Evolutionary conservation across 1,140 invertebrate species (phyloP).

Genomic region (Portunus trituberculatus): DNA sequence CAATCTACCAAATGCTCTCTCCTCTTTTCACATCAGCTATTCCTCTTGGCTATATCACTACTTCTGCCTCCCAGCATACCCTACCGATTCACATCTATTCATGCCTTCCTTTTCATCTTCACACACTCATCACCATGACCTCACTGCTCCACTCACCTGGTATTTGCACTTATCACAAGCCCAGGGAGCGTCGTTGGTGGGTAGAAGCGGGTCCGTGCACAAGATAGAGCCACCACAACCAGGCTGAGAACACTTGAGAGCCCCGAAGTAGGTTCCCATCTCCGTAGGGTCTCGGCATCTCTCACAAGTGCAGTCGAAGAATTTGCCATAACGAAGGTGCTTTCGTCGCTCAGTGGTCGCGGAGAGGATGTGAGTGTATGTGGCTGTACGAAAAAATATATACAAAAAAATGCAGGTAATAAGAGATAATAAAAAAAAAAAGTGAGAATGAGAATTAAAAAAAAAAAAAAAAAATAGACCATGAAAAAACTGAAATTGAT

Average conservation of each 20-base stretch:
- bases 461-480: too few species aligned
- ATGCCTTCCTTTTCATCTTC: too few species aligned
- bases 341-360: conserved; percentile 85
- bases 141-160: conserved; percentile 55
- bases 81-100: not conserved
- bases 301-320: conserved; percentile 87
- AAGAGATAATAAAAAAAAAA: not conserved
- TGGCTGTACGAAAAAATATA: conserved; percentile 75
- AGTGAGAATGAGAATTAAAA: not conserved
- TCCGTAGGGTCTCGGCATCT: conserved; percentile 87
- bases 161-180: conserved; percentile 71
- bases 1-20: not conserved
- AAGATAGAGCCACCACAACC: conserved; percentile 73
- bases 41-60: too few species aligned
- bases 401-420: not conserved
- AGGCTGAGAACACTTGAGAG: conserved; percentile 74
- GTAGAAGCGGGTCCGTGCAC: conserved; percentile 62
- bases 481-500: not conserved
- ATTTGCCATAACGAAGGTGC: conserved; percentile 87
- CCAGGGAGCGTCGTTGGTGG: conserved; percentile 69
- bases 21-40: not conserved
- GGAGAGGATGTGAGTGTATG: conserved; percentile 88
- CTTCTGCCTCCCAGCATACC: too few species aligned
- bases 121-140: not conserved
- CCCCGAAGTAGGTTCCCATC: conserved; percentile 77